These are phyloP conservation scores for Lucinisca nassula DNA, from an alignment of 2,888 invertebrate species.

Conservation along the genomic window DNA sequence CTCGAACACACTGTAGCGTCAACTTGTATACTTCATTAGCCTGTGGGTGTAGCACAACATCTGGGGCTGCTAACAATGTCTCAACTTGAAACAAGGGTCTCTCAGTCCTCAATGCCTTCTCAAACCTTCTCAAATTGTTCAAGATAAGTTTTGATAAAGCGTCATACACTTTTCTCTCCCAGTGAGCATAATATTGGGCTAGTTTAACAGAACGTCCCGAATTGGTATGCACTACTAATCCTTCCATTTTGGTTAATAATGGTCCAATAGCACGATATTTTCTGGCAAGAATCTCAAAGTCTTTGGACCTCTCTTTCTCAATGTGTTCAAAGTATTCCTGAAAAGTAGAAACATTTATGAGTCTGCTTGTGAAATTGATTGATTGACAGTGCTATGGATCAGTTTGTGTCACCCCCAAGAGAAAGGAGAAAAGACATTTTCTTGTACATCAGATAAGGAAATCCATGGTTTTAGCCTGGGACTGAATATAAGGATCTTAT, in stretches of 20 bases:
- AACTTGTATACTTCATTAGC: conserved; percentile 93
- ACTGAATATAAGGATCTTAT: too few relatives aligned
- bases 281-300: conserved; percentile 91
- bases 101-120: conserved; percentile 90
- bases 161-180: conserved; percentile 94
- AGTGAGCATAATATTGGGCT: conserved; percentile 93
- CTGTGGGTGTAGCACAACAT: conserved; percentile 93
- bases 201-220: conserved; percentile 93
- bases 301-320: conserved; percentile 91
- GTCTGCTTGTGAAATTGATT: too few relatives aligned
- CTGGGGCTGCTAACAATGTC: conserved; percentile 92
- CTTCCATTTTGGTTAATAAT: conserved; percentile 95
- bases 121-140: conserved; percentile 92
- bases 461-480: too few relatives aligned
- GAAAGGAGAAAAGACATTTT: too few relatives aligned
- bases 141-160: conserved; percentile 90
- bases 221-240: conserved; percentile 93
- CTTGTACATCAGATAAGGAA: too few relatives aligned
- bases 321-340: conserved; percentile 93
- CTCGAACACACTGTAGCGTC: conserved; percentile 92
- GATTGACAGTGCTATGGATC: too few relatives aligned
- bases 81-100: conserved; percentile 94
- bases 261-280: conserved; percentile 95
- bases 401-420: too few relatives aligned
- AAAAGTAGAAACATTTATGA: too few relatives aligned